Conservation (phyloP, 2,888 invertebrate species). For the Agrochola circellaris region DNA sequence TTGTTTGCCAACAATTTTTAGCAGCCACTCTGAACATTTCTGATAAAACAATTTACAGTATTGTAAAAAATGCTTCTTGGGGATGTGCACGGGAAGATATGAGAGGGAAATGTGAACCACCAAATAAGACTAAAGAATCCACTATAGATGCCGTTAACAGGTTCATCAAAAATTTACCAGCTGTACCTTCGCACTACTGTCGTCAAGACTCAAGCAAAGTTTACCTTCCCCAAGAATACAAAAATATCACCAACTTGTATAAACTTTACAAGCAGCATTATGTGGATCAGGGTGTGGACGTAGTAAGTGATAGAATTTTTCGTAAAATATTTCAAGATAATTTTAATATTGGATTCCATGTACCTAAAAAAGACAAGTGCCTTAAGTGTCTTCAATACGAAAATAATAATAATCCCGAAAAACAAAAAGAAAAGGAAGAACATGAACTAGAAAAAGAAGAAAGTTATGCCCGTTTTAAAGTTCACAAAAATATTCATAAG, state of each 20-base stretch:
- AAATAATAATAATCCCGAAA: constrained; percentile 10
- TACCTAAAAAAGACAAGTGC: constrained; percentile 64
- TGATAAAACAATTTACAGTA: constrained; percentile 39
- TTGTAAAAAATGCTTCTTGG: constrained; percentile 20
- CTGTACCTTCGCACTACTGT: constrained; percentile 64
- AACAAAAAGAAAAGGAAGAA: constrained; percentile 8
- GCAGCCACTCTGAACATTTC: constrained; percentile 44
- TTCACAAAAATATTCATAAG: constrained; percentile 13
- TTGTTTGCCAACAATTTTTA: constrained; percentile 50
- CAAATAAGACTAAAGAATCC: constrained; percentile 36
- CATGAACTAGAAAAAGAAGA: constrained; percentile 15
- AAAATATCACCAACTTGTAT: constrained; percentile 46
- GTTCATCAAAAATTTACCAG: constrained; percentile 55
- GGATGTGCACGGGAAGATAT: constrained; percentile 48
- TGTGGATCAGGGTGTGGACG: constrained; percentile 31
- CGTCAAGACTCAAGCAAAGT: constrained; percentile 46
- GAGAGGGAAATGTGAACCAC: constrained; percentile 51
- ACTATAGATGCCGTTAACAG: constrained; percentile 17
- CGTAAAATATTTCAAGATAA: constrained; percentile 55
- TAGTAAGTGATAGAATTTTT: constrained; percentile 57
- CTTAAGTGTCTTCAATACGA: constrained; percentile 46
- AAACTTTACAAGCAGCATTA: constrained; percentile 44
- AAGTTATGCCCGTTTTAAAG: constrained; percentile 11
- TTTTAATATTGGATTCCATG: constrained; percentile 62
- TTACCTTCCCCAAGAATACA: constrained; percentile 39